Base-by-base conservation (phyloP, 2,797 vertebrate genomes). In the Falco berigora region DNA sequence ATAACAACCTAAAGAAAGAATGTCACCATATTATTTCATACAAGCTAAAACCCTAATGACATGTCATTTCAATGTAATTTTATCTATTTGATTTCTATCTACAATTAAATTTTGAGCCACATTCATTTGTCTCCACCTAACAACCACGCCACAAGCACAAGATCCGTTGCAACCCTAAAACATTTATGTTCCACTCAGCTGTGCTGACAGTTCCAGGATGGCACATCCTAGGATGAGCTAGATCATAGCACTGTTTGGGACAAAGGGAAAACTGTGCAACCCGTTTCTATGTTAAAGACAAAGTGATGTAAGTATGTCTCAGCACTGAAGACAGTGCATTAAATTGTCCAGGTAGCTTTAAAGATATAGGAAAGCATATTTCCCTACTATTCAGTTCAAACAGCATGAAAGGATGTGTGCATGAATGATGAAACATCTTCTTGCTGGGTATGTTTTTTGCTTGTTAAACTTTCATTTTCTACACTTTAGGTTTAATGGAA, bases 401-500 rank as follows among this genome's bases (percentile, higher is more conserved):
- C 66, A 73, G 17, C 44, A 50, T 73, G 83, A 91, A 83, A 90
- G 19, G 15, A 72, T 66, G 32, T 36, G 27, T 68, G 32, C 52
- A 71, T 63, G 30, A 81, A 84, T 63, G 50, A 67, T 67, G 40
- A 86, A 90, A 92, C 13, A 36, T 88, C 84, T 90, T 85, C 55
- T 91, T 30, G 71, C 44, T 88, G 27, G 21, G 10, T 55, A 72
- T 5, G 6, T 64, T 91, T 92, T 92, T 88, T 73, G 11, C 42
- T 74, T 80, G n/a, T 90, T 92, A 88, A 88, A 79, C 23, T 90
- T 92, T 34, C 14, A 38, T 92, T 92, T 95, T 73, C 55, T 76
- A 94, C 50, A 66, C 28, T 78, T 73, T 17, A 53, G 25, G 7
- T 87, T 94, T 11, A 23, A 67, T 67, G 46, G 59, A 92, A 58